Base-by-base conservation (phyloP, 2,797 vertebrate species). In the Nyctibius grandis region DNA sequence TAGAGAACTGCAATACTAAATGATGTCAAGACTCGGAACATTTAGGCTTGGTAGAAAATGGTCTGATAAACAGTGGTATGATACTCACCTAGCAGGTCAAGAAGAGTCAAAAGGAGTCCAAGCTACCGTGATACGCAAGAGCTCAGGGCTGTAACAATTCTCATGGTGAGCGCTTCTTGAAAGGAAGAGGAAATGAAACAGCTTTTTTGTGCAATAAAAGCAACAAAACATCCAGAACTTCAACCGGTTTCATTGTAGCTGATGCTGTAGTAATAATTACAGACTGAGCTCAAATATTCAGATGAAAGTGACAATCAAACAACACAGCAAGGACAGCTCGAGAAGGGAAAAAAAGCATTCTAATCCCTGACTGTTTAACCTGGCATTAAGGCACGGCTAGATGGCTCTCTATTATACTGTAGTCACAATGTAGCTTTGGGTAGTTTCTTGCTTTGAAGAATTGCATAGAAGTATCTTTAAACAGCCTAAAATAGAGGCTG, bases 381-480 rank as follows among this genome's bases (percentile, higher is more conserved):
- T 96, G 96, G 92, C 47, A 25, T 93, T 96, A 97, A 97, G 95
- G 94, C 95, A 95, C 95, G 96, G 85, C 93, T 97, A 97, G 86
- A 95, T 89, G 95, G 91, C 92, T 97, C 75, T 97, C 95, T 97
- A 97, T 95, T 85, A 90, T 95, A 96, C 60, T 91, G 83, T 98
- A 98, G 96, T 97, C 93, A 97, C 78, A 93, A 91, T 53, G 86
- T 98, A 98, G 97, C 91, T 98, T 98, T 97, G 97, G 95, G 90
- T 98, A 98, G 97, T 97, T 98, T 98, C 95, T 97, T 98, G 95
- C 98, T 98, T 98, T 98, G 97, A 98, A 96, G 93, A 97, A 96
- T 93, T 91, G 96, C 97, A 97, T 98, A 97, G 89, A 85, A 86
- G 95, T 97, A 97, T 96, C 95, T 89, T 91, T 89, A 96, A 98